phyloP scores from a whole-genome alignment of 64 coral and sea anemone species.

The Pocillopora verrucosa region DNA sequence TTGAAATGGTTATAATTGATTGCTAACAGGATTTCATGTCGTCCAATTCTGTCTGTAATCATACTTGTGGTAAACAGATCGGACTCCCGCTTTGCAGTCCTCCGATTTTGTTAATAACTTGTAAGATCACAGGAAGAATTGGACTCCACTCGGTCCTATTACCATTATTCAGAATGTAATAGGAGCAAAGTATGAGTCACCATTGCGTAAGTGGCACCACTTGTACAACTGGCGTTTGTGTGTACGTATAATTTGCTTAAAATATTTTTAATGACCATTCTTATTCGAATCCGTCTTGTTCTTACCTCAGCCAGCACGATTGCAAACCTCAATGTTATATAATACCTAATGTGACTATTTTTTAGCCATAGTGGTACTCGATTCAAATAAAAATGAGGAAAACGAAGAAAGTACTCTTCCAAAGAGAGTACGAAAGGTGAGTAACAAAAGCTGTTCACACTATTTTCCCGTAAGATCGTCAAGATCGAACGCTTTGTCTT shows the following conservation, averaged over 20 bases:
- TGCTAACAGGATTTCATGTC: no score
- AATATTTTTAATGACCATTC: conserved; percentile 8
- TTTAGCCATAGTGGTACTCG: conserved; percentile 61
- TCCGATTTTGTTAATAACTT: background rate
- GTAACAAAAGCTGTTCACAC: conserved; percentile 55
- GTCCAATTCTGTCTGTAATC: no score
- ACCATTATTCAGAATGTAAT: background rate
- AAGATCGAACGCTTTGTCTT: background rate
- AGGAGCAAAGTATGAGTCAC: background rate
- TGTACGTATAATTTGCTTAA: conserved; percentile 32
- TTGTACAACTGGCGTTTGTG: background rate
- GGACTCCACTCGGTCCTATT: no score
- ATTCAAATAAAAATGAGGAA: conserved; percentile 45
- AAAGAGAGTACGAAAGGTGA: conserved; percentile 59
- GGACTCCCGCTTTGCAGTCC: no score
- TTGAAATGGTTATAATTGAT: no score
- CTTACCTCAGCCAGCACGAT: conserved; percentile 40
- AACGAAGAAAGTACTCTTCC: conserved; percentile 38
- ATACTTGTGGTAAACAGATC: no score
- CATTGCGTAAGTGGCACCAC: background rate
- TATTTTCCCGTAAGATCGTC: background rate
- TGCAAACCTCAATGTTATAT: conserved; percentile 31
- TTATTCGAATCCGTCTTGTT: conserved; percentile 32
- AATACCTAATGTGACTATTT: conserved; percentile 42
- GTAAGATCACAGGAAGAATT: background rate